phyloP scores from a whole-genome alignment of 2,797 vertebrate species.

The Dermochelys coriacea region DNA sequence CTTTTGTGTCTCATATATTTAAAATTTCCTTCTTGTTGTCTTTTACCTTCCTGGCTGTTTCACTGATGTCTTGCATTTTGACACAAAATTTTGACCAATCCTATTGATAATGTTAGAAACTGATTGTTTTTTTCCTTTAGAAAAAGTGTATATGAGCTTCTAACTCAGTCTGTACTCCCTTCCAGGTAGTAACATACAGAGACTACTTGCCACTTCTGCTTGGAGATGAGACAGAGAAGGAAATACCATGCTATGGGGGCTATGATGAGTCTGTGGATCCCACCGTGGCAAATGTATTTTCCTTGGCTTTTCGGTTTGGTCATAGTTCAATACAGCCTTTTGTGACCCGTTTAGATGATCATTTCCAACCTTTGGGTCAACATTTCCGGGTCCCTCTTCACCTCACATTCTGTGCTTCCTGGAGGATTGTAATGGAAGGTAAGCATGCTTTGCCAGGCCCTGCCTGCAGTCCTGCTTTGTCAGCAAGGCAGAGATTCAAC shows the following conservation, averaged over 20 bases:
- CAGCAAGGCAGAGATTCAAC: neutral
- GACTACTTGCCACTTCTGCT: slow-evolving; percentile 88
- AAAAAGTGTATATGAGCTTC: neutral
- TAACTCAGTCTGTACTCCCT: neutral
- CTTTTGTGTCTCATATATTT: neutral
- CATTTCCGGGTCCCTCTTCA: slow-evolving; percentile 82
- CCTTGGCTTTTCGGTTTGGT: slow-evolving; percentile 89
- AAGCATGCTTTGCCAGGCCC: neutral
- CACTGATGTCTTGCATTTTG: neutral
- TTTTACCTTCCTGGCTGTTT: neutral
- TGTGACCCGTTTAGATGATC: slow-evolving; percentile 79
- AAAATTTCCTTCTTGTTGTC: neutral
- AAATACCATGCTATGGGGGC: slow-evolving; percentile 82
- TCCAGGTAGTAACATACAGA: slow-evolving; percentile 85
- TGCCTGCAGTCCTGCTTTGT: neutral
- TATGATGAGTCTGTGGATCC: slow-evolving; percentile 85
- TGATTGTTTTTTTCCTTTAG: neutral
- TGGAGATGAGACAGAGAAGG: slow-evolving; percentile 68
- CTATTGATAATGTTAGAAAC: neutral
- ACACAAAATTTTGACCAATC: neutral
- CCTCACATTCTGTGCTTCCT: slow-evolving; percentile 86
- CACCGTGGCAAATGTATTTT: slow-evolving; percentile 87
- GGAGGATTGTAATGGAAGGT: slow-evolving; percentile 87
- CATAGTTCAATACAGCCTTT: slow-evolving; percentile 86
- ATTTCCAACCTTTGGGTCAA: slow-evolving; percentile 74